These are phyloP conservation scores for Apeltes quadracus DNA, from an alignment of 2,113 vertebrate genomes.

Conservation along the genomic window DNA sequence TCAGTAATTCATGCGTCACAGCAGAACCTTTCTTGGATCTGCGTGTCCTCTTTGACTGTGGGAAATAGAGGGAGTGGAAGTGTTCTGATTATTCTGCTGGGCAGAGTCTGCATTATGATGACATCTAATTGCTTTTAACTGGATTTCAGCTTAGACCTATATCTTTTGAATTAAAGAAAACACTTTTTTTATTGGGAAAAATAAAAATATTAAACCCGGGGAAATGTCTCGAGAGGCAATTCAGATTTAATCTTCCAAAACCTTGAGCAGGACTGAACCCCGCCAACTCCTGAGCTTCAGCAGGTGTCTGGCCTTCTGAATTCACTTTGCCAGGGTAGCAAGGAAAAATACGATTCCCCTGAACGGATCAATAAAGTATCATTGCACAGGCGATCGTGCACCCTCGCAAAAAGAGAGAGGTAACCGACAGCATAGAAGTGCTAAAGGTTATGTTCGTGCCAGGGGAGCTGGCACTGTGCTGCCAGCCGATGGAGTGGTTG, in stretches of 20 bases:
- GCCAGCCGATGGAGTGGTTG: conserved; percentile 36
- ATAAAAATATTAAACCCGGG: background rate
- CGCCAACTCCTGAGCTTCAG: background rate
- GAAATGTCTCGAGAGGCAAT: background rate
- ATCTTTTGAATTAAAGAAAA: background rate
- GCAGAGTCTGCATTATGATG: no score
- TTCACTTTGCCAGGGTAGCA: conserved; percentile 11
- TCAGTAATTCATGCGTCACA: conserved; percentile 34
- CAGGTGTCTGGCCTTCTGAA: conserved; percentile 23
- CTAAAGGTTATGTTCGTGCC: conserved; percentile 71
- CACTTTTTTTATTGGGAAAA: background rate
- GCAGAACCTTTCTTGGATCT: conserved; percentile 14
- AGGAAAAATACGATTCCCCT: conserved; percentile 7
- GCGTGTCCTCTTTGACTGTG: conserved; percentile 2
- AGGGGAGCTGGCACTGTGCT: conserved; percentile 57
- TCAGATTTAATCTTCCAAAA: conserved; percentile 9
- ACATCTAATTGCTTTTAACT: background rate
- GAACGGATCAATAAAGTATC: conserved; percentile 3
- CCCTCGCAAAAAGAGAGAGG: conserved; percentile 32
- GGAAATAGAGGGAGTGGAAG: background rate
- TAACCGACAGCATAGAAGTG: conserved; percentile 50
- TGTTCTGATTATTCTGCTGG: no score
- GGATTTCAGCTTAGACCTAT: background rate
- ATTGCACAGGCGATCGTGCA: conserved; percentile 22
- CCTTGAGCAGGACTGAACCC: conserved; percentile 6